Evolutionary conservation across 37 sponge, comb jelly and placozoan species (phyloP).

Genomic region (Ianthella basta): DNA sequence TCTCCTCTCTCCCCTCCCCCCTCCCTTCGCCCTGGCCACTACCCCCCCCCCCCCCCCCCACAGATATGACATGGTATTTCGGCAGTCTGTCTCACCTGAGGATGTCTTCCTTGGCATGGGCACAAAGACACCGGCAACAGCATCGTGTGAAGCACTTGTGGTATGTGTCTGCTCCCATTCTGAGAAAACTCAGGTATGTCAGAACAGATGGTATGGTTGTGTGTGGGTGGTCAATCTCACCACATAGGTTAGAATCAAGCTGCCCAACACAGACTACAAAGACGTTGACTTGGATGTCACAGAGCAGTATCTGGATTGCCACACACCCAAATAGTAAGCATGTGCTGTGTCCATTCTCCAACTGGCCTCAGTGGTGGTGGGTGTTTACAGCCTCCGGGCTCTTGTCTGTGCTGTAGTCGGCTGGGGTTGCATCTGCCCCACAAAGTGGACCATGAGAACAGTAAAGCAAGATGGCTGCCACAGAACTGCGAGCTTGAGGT

Average conservation of each 20-base stretch:
- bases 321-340: conserved; percentile 68
- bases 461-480: conserved; percentile 80
- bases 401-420: conserved; percentile 34
- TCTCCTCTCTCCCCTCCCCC: too few species aligned
- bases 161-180: conserved; percentile 51
- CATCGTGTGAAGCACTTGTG: conserved; percentile 84
- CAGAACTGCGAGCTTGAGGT: conserved; percentile 55
- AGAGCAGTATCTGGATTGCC: conserved; percentile 77
- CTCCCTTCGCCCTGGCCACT: too few species aligned
- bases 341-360: too few species aligned
- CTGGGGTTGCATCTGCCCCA: conserved; percentile 86
- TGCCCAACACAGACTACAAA: conserved; percentile 63
- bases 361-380: background rate
- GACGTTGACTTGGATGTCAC: conserved; percentile 79
- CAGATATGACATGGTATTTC: conserved; percentile 82
- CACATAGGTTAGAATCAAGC: conserved; percentile 65
- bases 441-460: conserved; percentile 70
- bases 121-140: conserved; percentile 75
- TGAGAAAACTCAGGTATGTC: background rate
- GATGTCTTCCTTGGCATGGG: conserved; percentile 95
- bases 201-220: background rate
- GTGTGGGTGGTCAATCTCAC: background rate
- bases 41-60: too few species aligned
- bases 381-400: too few species aligned
- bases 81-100: conserved; percentile 79